A percentile compares a stretch with the other conserved stretches of the same genome.
Evolutionary conservation across 1,140 invertebrate species (phyloP).

Genomic region (Listronotus oregonensis): DNA sequence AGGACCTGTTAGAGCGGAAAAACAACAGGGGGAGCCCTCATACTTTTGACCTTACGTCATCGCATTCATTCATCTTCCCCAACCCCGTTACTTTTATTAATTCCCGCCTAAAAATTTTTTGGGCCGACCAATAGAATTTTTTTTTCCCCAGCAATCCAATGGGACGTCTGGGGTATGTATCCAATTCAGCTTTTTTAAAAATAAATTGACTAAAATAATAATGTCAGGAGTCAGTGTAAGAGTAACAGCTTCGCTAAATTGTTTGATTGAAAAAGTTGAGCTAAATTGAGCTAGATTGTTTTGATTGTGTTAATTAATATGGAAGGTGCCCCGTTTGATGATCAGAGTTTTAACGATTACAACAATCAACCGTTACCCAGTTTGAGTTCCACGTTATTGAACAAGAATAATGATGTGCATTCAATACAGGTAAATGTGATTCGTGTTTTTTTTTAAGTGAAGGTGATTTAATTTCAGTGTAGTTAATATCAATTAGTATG

Average conservation of each 20-base stretch:
- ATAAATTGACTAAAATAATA: slow-evolving; percentile 58
- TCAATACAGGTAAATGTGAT: slow-evolving; percentile 60
- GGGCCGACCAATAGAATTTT: slow-evolving; percentile 25
- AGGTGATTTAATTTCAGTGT: not conserved
- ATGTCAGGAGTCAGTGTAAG: slow-evolving; percentile 56
- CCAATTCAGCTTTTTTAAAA: slow-evolving; percentile 57
- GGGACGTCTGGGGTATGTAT: slow-evolving; percentile 32
- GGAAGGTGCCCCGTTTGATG: slow-evolving; percentile 76
- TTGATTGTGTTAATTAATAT: slow-evolving; percentile 57
- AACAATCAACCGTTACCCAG: slow-evolving; percentile 63
- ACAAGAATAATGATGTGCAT: slow-evolving; percentile 59
- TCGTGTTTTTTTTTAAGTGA: not conserved
- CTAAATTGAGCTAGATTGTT: slow-evolving; percentile 44
- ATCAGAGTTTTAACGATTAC: slow-evolving; percentile 76
- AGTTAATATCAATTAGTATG: too few species aligned
- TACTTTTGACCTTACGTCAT: slow-evolving; percentile 3
- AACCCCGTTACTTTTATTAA: not conserved
- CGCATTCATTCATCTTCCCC: slow-evolving; percentile 16
- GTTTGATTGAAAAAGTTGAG: slow-evolving; percentile 43
- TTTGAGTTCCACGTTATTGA: slow-evolving; percentile 55
- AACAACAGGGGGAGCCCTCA: slow-evolving; percentile 12
- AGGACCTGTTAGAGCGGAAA: slow-evolving; percentile 23
- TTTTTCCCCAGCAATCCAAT: slow-evolving; percentile 12
- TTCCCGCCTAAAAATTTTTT: slow-evolving; percentile 27
- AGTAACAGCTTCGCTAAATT: slow-evolving; percentile 43